Base-by-base conservation (phyloP, 2,113 vertebrate species). In the Siniperca chuatsi region DNA sequence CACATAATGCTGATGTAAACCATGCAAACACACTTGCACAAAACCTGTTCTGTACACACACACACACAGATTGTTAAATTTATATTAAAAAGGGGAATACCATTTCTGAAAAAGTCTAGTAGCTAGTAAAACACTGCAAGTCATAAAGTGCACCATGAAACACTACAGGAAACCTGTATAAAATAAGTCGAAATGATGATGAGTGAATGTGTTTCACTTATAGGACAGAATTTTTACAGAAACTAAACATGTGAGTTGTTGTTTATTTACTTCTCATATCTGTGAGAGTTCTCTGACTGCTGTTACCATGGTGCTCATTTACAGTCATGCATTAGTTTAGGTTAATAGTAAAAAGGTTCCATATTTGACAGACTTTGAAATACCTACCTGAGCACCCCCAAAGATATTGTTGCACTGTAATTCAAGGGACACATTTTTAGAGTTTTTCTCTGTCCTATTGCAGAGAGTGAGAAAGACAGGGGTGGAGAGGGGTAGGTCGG, bases 341-440 rank as follows among this genome's bases (percentile, higher is more conserved):
- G 81, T 90, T 90, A 90, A 82, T 86, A 58, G 64, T 40, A 72
- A 86, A 46, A 68, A 44, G 0, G 15, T 37, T 33, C 1, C 46
- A 40, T n/a, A 73, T 62, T 52, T 70, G 46, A 35, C 81, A 93
- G 88, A 91, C 85, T 60, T 65, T 81, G n/a, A 84, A 89, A 85
- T 79, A 91, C 97, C 92, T 98, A 99, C 98, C 98, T 96, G 97
- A 97, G 92, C 96, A 99, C 92, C 98, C 98, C 98, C 98, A 99
- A 86, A 99, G 96, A 93, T 97, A 97, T 55, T 97, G 97, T 81
- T 98, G 98, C 89, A 98, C 98, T 99, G 97, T 84, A 98, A 98
- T 95, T 94, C 91, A 96, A 97, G 79, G 91, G 76, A 91, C 61
- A 94, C 23, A 81, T 83, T 88, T 91, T 88, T 75, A 84, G 75